These are phyloP conservation scores for Poecilobothrus nobilitatus DNA, from an alignment of 2,888 invertebrate genomes.

Conservation along the genomic window DNA sequence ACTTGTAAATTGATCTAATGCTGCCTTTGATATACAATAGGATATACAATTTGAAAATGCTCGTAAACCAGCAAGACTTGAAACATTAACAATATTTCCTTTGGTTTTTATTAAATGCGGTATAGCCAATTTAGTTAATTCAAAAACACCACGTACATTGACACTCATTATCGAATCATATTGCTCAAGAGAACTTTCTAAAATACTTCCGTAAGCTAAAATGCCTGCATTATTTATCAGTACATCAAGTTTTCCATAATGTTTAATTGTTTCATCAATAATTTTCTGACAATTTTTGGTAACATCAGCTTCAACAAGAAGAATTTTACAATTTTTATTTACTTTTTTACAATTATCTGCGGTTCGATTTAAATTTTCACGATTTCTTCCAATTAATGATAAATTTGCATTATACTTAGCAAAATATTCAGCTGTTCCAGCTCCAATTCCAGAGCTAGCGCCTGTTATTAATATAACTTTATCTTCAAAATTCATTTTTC, in stretches of 20 bases:
- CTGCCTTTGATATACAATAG: conserved; percentile 88
- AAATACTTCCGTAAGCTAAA: conserved; percentile 68
- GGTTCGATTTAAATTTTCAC: conserved; percentile 55
- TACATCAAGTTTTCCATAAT: conserved; percentile 63
- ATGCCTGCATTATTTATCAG: conserved; percentile 85
- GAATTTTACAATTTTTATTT: conserved; percentile 46
- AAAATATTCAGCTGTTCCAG: conserved; percentile 58
- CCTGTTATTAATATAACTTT: conserved; percentile 55
- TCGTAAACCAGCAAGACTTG: conserved; percentile 81
- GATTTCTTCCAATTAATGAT: conserved; percentile 60
- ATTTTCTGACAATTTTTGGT: conserved; percentile 54
- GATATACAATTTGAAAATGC: conserved; percentile 83
- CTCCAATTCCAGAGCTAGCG: conserved; percentile 70
- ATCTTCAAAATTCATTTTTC: conserved; percentile 29
- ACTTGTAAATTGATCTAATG: conserved; percentile 87
- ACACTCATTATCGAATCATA: conserved; percentile 80
- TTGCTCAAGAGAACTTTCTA: conserved; percentile 70
- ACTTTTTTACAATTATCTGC: conserved; percentile 48
- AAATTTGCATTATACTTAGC: conserved; percentile 55
- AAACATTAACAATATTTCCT: conserved; percentile 86
- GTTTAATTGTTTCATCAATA: conserved; percentile 56
- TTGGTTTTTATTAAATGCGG: conserved; percentile 71
- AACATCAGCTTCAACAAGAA: conserved; percentile 57
- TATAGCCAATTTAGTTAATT: conserved; percentile 72
- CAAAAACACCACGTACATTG: conserved; percentile 70